These are phyloP conservation scores for Campoletis raptor DNA, from an alignment of 2,888 invertebrate species.

Conservation along the genomic window DNA sequence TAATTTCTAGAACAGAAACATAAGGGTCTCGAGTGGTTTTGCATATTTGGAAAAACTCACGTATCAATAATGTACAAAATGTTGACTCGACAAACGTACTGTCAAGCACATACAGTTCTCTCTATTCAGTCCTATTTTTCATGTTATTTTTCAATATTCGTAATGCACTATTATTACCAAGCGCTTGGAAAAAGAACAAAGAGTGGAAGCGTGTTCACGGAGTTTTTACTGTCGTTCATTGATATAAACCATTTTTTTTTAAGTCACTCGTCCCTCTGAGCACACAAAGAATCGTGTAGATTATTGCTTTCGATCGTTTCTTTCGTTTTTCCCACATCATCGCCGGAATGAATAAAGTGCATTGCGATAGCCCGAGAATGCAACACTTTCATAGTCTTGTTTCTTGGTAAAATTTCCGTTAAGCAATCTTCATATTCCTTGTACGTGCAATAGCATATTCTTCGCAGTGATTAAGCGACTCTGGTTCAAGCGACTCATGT, in stretches of 20 bases:
- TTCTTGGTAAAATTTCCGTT: slow-evolving; percentile 32
- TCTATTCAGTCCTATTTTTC: background rate
- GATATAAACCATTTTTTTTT: slow-evolving; percentile 44
- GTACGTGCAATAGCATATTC: slow-evolving; percentile 6
- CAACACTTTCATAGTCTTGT: slow-evolving; percentile 11
- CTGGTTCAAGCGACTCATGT: background rate
- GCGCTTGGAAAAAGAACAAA: slow-evolving; percentile 37
- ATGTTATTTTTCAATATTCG: slow-evolving; percentile 19
- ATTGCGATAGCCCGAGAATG: slow-evolving; percentile 33
- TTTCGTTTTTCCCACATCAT: background rate
- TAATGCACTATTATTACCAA: slow-evolving; percentile 8
- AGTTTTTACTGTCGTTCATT: slow-evolving; percentile 22
- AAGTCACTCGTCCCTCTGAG: slow-evolving; percentile 34
- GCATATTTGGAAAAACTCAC: slow-evolving; percentile 8
- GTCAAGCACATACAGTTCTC: background rate
- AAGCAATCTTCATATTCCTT: background rate
- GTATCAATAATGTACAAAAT: background rate
- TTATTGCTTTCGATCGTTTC: slow-evolving; percentile 1
- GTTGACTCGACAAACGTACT: background rate
- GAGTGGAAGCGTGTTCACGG: slow-evolving; percentile 17
- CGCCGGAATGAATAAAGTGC: slow-evolving; percentile 13
- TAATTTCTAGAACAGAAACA: background rate
- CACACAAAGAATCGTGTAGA: slow-evolving; percentile 16
- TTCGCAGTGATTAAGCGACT: background rate
- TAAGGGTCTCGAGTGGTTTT: background rate